phyloP scores from a whole-genome alignment of 2,113 vertebrate genomes.

The Nannospalax galili region DNA sequence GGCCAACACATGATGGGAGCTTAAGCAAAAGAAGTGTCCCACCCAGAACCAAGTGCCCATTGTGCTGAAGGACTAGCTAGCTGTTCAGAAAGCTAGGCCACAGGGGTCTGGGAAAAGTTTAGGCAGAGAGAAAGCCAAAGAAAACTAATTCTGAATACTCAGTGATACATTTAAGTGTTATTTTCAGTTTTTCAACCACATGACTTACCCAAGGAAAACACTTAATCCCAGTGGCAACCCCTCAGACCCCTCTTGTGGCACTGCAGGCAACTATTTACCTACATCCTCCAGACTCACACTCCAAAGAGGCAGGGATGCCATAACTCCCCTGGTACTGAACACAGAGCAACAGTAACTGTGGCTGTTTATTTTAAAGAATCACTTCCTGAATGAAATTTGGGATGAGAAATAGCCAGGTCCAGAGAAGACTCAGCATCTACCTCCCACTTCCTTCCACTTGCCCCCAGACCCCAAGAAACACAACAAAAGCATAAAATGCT shows the following conservation, averaged over 20 bases:
- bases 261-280: background rate
- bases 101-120: background rate
- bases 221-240: background rate
- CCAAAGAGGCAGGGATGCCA: background rate
- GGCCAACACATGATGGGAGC: too few species aligned
- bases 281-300: background rate
- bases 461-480: background rate
- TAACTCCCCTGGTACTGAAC: background rate
- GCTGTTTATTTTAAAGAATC: background rate
- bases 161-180: slow-evolving; percentile 41
- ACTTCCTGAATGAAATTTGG: slow-evolving; percentile 45
- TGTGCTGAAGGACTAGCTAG: slow-evolving; percentile 4
- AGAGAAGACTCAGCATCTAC: background rate
- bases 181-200: slow-evolving; percentile 55
- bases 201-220: slow-evolving; percentile 46
- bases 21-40: slow-evolving; percentile 30
- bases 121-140: slow-evolving; percentile 41
- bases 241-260: background rate
- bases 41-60: background rate
- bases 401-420: background rate
- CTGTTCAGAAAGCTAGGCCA: background rate
- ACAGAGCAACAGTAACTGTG: background rate
- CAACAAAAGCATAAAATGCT: background rate
- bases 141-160: slow-evolving; percentile 47
- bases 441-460: background rate